These are phyloP conservation scores for Tachyglossus aculeatus DNA, from an alignment of 2,797 vertebrate species.

Conservation along the genomic window DNA sequence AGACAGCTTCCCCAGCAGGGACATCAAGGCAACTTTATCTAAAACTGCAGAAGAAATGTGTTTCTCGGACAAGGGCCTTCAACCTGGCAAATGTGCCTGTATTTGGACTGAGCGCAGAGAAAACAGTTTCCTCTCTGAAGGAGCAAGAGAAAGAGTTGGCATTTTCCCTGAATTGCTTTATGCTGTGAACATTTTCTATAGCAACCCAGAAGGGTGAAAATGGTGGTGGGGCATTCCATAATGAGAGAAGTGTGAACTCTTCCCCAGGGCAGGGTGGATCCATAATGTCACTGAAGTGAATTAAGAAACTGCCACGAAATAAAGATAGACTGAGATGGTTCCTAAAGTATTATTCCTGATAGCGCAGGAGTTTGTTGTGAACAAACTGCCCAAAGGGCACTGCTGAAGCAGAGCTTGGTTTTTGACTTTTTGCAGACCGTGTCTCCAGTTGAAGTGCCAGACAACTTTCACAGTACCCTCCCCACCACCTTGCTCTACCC, in stretches of 20 bases:
- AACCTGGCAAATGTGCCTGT: no score
- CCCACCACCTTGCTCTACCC: no score
- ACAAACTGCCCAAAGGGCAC: neutral
- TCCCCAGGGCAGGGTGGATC: neutral
- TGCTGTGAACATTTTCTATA: neutral
- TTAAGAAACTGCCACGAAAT: neutral
- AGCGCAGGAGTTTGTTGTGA: neutral
- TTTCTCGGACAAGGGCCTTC: no score
- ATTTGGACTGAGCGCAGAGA: no score
- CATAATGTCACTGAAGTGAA: neutral
- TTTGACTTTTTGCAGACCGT: neutral
- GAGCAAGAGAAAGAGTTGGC: neutral
- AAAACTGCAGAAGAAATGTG: no score
- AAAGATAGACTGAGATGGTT: neutral
- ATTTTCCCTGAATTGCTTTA: fast-evolving
- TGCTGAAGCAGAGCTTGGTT: neutral
- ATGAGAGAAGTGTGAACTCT: neutral
- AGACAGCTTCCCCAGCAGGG: no score
- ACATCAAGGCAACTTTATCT: no score
- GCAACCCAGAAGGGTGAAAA: neutral
- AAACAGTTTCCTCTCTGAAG: no score
- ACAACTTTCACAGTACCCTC: no score
- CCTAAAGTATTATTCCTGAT: neutral
- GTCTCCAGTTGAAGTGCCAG: no score
- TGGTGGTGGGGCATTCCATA: neutral